Percentiles rank a stretch among this genome's conserved stretches.
Conservation (phyloP, 2,797 vertebrate species). For the Echiichthys vipera region DNA sequence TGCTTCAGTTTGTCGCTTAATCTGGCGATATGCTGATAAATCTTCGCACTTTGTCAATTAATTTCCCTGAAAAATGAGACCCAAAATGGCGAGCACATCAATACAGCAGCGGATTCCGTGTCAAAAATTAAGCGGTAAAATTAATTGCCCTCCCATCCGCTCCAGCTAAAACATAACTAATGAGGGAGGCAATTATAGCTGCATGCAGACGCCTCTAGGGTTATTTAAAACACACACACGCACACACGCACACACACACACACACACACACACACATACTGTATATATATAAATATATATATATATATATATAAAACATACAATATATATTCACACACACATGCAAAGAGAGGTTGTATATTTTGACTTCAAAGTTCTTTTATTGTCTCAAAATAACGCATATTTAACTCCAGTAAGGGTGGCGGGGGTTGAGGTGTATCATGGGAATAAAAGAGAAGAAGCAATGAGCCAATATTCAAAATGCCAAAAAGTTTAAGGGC, state of each 20-base stretch:
- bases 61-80: constrained; percentile 86
- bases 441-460: constrained; percentile 51
- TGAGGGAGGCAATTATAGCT: constrained; percentile 88
- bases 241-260: constrained; percentile 31
- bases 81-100: constrained; percentile 85
- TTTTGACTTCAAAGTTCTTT: constrained; percentile 79
- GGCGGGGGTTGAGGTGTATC: constrained; percentile 49
- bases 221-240: constrained; percentile 82
- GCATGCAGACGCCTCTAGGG: constrained; percentile 83
- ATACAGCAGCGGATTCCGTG: constrained; percentile 83
- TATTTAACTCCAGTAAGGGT: constrained; percentile 58
- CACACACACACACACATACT: constrained; percentile 17
- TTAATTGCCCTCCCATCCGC: constrained; percentile 87
- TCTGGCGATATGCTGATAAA: constrained; percentile 88
- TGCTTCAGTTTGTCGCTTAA: constrained; percentile 88
- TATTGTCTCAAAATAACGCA: constrained; percentile 69
- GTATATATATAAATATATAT: constrained; percentile 28
- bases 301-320: constrained; percentile 11
- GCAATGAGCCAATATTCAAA: constrained; percentile 42
- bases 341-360: constrained; percentile 73
- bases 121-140: constrained; percentile 88
- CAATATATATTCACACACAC: constrained; percentile 40
- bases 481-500: constrained; percentile 36
- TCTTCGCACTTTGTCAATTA: constrained; percentile 87
- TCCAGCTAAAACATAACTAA: constrained; percentile 88